Conservation (phyloP, 2,888 invertebrate species). For the Calameuta idolon region DNA sequence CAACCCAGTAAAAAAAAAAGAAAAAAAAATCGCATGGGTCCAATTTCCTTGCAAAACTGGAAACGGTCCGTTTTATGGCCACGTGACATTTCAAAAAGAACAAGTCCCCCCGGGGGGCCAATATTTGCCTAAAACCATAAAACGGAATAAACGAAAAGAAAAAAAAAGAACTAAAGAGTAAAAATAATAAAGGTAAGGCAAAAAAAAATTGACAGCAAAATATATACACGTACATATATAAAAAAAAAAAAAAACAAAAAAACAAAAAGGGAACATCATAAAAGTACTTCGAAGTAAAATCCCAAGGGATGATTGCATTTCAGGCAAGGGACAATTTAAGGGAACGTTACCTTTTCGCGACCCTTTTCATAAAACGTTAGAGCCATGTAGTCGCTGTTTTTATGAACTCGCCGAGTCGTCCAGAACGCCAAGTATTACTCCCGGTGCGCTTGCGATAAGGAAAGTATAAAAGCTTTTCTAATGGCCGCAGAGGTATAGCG, state of each 20-base stretch:
- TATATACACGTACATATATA: background rate
- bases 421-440: background rate
- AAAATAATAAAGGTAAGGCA: background rate
- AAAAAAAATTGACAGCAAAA: background rate
- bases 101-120: background rate
- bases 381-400: constrained; percentile 34
- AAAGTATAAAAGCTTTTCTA: constrained; percentile 42
- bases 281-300: background rate
- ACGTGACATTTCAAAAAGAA: background rate
- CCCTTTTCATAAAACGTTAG: constrained; percentile 25
- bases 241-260: background rate
- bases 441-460: constrained; percentile 41
- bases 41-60: background rate
- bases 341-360: constrained; percentile 15
- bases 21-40: too few species aligned
- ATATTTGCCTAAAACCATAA: background rate
- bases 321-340: constrained; percentile 17
- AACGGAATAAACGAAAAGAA: background rate
- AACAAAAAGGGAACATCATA: background rate
- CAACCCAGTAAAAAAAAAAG: background rate
- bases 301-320: constrained; percentile 15
- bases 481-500: constrained; percentile 40
- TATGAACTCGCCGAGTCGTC: constrained; percentile 22
- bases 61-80: background rate
- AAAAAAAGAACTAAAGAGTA: background rate